These are phyloP conservation scores for Vanessa tameamea DNA, from an alignment of 1,140 invertebrate species.

Conservation along the genomic window DNA sequence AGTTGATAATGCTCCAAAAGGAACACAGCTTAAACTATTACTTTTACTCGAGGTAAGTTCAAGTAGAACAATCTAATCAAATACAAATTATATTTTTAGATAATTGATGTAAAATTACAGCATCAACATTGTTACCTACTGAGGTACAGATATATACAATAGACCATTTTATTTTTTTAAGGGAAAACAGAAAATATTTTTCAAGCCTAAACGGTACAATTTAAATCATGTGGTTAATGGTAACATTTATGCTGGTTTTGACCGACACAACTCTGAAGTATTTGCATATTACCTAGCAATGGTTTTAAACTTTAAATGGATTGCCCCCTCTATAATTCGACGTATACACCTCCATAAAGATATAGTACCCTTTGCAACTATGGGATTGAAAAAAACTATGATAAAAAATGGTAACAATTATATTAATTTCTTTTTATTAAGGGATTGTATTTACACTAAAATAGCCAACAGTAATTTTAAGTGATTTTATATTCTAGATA, in stretches of 20 bases:
- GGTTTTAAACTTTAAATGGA: conserved; percentile 88
- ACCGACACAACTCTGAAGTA: conserved; percentile 97
- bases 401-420: conserved; percentile 64
- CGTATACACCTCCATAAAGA: conserved; percentile 88
- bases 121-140: too few species aligned
- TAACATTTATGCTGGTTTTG: conserved; percentile 92
- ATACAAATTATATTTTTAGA: too few species aligned
- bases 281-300: conserved; percentile 94
- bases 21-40: conserved; percentile 94
- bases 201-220: conserved; percentile 95
- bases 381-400: conserved; percentile 83
- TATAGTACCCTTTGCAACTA: conserved; percentile 86
- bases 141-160: not conserved
- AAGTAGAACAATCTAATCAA: not conserved
- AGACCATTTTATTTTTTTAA: conserved; percentile 46
- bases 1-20: conserved; percentile 88
- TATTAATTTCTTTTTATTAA: not conserved
- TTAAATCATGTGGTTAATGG: conserved; percentile 88
- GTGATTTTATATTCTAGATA: conserved; percentile 52
- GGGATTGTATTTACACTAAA: not conserved
- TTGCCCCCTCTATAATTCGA: conserved; percentile 89
- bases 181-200: conserved; percentile 89
- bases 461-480: not conserved
- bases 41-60: conserved; percentile 84
- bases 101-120: too few species aligned